Conservation (phyloP, 2,888 invertebrate genomes). For the Eumerus sabulonum region DNA sequence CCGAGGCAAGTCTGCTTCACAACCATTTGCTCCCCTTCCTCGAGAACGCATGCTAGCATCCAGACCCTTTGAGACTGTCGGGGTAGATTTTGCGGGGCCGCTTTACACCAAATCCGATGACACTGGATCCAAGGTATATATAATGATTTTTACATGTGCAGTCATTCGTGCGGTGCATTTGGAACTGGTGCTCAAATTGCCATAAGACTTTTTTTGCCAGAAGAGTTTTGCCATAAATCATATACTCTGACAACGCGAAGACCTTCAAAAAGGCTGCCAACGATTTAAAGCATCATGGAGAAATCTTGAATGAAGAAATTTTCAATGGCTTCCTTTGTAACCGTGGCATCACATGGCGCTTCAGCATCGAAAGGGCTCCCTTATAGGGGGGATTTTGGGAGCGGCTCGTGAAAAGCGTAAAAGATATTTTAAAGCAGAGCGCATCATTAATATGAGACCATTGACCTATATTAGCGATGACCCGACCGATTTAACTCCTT, state of each 20-base stretch:
- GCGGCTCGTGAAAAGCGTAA: slow-evolving; percentile 12
- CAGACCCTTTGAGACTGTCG: slow-evolving; percentile 27
- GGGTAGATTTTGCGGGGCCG: slow-evolving; percentile 33
- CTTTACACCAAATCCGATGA: slow-evolving; percentile 8
- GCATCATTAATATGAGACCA: slow-evolving; percentile 15
- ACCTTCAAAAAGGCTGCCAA: slow-evolving; percentile 33
- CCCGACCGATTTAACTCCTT: slow-evolving; percentile 13
- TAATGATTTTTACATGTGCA: slow-evolving; percentile 44
- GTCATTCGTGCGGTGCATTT: slow-evolving; percentile 39
- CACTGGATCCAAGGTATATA: slow-evolving; percentile 18
- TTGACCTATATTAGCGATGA: slow-evolving; percentile 23
- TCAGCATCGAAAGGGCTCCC: neutral
- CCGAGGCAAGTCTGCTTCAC: slow-evolving; percentile 18
- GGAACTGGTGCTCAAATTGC: slow-evolving; percentile 36
- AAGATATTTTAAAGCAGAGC: slow-evolving; percentile 31
- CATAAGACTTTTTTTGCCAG: slow-evolving; percentile 37
- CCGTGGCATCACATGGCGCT: slow-evolving; percentile 4
- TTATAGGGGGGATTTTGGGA: slow-evolving; percentile 10
- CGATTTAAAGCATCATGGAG: neutral
- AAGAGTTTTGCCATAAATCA: slow-evolving; percentile 15
- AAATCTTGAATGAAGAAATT: slow-evolving; percentile 1
- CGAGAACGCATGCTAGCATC: slow-evolving; percentile 21
- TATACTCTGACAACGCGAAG: slow-evolving; percentile 43
- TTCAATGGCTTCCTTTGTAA: slow-evolving; percentile 7
- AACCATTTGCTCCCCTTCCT: slow-evolving; percentile 37